A percentile compares a stretch with the other conserved stretches of the same genome.
These are phyloP conservation scores for Drosophila sechellia DNA, from an alignment of 1,140 invertebrate genomes.

Conservation along the genomic window DNA sequence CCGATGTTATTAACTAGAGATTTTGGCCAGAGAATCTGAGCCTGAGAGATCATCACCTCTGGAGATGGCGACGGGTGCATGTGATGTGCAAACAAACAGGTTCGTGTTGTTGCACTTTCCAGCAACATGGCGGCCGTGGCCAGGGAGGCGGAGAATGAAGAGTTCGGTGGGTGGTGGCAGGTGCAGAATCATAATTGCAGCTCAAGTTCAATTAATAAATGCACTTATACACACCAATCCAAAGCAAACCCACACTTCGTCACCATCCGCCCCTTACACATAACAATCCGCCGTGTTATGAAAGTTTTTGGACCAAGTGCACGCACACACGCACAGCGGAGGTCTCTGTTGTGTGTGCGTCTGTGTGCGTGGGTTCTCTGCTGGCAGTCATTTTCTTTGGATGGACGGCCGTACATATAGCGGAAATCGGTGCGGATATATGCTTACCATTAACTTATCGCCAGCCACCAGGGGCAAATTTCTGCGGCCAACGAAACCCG, in stretches of 20 bases:
- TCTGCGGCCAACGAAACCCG: conserved; percentile 72
- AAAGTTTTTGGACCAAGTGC: conserved; percentile 55
- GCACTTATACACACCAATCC: conserved; percentile 24
- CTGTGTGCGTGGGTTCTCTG: conserved; percentile 22
- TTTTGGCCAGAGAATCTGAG: not conserved
- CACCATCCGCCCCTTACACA: conserved; percentile 31
- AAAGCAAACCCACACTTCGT: conserved; percentile 16
- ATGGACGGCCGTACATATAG: conserved; percentile 29
- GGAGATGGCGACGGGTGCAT: conserved; percentile 11
- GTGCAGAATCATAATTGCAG: conserved; percentile 29
- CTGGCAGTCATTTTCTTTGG: conserved; percentile 51
- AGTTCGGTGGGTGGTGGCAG: conserved; percentile 26
- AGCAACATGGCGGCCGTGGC: conserved; percentile 64
- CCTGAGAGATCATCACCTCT: not conserved
- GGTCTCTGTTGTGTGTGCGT: conserved; percentile 19
- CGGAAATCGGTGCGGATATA: conserved; percentile 29
- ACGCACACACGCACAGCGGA: conserved; percentile 28
- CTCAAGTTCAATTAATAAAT: conserved; percentile 62
- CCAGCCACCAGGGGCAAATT: conserved; percentile 80
- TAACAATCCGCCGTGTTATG: conserved; percentile 47
- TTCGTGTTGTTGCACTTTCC: conserved; percentile 57
- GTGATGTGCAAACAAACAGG: conserved; percentile 64
- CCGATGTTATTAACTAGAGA: not conserved
- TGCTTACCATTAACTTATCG: conserved; percentile 77
- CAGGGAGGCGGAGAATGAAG: not conserved